Percentiles rank a stretch among this genome's conserved stretches.
Conservation (phyloP, 2,888 invertebrate species). For the Brenthis hecate region DNA sequence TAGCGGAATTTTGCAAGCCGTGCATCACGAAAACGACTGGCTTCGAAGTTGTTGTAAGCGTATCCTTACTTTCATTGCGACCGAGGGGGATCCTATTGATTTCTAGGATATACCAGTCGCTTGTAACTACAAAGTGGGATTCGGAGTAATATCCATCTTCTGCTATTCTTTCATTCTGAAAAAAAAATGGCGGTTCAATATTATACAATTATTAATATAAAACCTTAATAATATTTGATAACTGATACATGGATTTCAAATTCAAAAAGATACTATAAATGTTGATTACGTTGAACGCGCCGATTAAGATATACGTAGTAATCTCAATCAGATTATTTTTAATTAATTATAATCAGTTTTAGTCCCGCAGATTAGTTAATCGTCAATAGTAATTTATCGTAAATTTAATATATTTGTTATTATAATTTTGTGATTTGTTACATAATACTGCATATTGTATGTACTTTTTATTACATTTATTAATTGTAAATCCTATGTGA, state of each 20-base stretch:
- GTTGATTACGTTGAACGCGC: too few relatives aligned
- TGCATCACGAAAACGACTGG: constrained; percentile 52
- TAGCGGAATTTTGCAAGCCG: constrained; percentile 46
- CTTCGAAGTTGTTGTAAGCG: constrained; percentile 26
- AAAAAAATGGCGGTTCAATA: neutral
- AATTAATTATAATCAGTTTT: constrained; percentile 1
- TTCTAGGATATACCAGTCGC: constrained; percentile 52
- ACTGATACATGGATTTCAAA: neutral
- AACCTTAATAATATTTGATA: too few relatives aligned
- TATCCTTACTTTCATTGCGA: constrained; percentile 32
- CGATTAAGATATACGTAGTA: neutral
- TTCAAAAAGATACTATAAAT: too few relatives aligned
- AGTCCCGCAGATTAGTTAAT: constrained; percentile 8
- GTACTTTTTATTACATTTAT: too few relatives aligned
- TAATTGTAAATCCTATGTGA: too few relatives aligned
- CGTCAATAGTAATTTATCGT: constrained; percentile 7
- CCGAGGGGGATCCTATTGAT: constrained; percentile 51
- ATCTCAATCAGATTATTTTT: constrained; percentile 1
- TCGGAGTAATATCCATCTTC: constrained; percentile 49
- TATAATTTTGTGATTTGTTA: neutral
- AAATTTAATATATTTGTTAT: neutral
- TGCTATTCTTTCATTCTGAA: constrained; percentile 31
- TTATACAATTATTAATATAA: too few relatives aligned
- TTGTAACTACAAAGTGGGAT: constrained; percentile 45
- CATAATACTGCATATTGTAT: too few relatives aligned